These are phyloP conservation scores for Chironomus tepperi DNA, from an alignment of 1,140 invertebrate species.

Conservation along the genomic window DNA sequence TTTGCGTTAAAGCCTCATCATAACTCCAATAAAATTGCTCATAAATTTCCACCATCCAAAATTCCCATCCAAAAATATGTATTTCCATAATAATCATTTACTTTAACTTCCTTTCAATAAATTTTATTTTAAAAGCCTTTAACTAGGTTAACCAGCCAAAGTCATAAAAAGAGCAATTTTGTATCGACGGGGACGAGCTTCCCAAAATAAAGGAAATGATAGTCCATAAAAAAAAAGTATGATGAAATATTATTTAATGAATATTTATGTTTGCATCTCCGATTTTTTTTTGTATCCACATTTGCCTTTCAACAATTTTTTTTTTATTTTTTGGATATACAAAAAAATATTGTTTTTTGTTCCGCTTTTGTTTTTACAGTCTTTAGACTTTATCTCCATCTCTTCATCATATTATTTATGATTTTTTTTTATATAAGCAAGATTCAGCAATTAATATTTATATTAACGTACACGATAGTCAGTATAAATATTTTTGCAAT, in stretches of 20 bases:
- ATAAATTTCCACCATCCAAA: too few relatives aligned
- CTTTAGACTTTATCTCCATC: background rate
- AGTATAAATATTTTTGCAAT: background rate
- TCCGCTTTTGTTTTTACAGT: background rate
- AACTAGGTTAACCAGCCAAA: too few relatives aligned
- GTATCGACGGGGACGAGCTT: too few relatives aligned
- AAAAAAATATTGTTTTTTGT: background rate
- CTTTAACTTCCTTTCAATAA: too few relatives aligned
- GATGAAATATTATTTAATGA: slow-evolving; percentile 4
- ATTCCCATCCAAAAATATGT: too few relatives aligned
- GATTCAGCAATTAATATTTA: background rate
- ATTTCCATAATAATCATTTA: too few relatives aligned
- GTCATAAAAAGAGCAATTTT: too few relatives aligned
- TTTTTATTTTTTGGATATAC: background rate
- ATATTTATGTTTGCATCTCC: background rate
- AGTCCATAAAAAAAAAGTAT: background rate
- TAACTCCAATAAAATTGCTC: too few relatives aligned
- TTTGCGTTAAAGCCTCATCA: too few relatives aligned
- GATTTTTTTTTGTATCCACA: background rate
- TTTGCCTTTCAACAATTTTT: background rate
- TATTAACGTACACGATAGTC: background rate
- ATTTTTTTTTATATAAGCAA: background rate
- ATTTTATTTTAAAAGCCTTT: too few relatives aligned
- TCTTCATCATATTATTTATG: too few relatives aligned
- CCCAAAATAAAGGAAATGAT: too few relatives aligned